A percentile compares a stretch with the other conserved stretches of the same genome.
Evolutionary conservation across 2,797 vertebrate species (phyloP).

Genomic region (Centroberyx gerrardi): DNA sequence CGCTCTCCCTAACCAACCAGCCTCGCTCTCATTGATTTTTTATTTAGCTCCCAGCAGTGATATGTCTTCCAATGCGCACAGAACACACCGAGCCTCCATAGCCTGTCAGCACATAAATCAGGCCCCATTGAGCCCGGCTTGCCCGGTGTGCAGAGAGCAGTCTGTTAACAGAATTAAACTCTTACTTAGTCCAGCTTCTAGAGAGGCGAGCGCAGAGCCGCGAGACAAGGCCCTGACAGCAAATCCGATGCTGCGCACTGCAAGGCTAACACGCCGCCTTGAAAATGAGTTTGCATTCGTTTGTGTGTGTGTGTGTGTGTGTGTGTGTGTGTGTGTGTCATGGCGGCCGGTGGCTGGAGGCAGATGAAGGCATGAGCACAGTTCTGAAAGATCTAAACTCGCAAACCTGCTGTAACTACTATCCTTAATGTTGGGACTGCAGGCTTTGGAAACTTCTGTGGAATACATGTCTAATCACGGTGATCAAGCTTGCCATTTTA

Average conservation of each 20-base stretch:
- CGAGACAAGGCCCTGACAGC: slow-evolving; percentile 53
- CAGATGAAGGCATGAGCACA: too few relatives aligned
- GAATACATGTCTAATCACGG: too few relatives aligned
- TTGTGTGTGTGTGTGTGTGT: slow-evolving; percentile 35
- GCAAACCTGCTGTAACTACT: too few relatives aligned
- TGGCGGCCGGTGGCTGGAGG: too few relatives aligned
- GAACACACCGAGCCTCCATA: slow-evolving; percentile 52
- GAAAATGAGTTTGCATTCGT: slow-evolving; percentile 30
- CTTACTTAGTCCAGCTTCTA: slow-evolving; percentile 66
- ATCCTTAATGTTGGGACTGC: too few relatives aligned
- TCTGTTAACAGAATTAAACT: slow-evolving; percentile 79
- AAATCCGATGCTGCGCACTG: slow-evolving; percentile 29
- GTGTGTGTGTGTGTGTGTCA: too few relatives aligned
- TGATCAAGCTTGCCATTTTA: too few relatives aligned
- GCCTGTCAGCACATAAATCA: slow-evolving; percentile 82
- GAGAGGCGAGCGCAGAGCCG: slow-evolving; percentile 40
- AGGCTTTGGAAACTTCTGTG: too few relatives aligned
- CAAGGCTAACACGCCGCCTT: slow-evolving; percentile 17
- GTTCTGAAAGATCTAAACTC: too few relatives aligned
- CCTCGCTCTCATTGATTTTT: slow-evolving; percentile 81
- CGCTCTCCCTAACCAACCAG: slow-evolving; percentile 76
- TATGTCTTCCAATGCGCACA: slow-evolving; percentile 69
- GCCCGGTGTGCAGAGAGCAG: slow-evolving; percentile 41
- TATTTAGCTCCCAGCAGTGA: slow-evolving; percentile 83
- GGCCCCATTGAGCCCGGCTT: slow-evolving; percentile 57